These are phyloP conservation scores for Papilio glaucus DNA, from an alignment of 1,140 invertebrate genomes.

Conservation along the genomic window DNA sequence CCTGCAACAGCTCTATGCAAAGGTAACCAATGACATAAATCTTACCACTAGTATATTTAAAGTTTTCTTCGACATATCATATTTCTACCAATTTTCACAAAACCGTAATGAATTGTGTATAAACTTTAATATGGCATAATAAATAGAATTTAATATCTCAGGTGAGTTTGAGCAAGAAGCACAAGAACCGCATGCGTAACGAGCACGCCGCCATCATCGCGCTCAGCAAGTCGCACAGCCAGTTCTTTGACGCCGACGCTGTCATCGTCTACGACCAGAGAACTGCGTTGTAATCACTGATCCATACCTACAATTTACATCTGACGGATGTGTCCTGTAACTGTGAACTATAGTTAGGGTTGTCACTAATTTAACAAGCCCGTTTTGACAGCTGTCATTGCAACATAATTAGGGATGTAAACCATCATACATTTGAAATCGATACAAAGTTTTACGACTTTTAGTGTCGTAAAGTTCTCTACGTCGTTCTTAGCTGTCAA, in stretches of 20 bases:
- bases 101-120: not conserved
- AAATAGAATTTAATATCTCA: conserved; percentile 53
- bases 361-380: too few relatives aligned
- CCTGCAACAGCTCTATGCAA: conserved; percentile 88
- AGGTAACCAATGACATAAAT: conserved; percentile 79
- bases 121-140: not conserved
- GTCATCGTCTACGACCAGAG: conserved; percentile 90
- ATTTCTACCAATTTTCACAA: too few relatives aligned
- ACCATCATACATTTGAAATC: too few relatives aligned
- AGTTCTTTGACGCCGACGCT: conserved; percentile 88
- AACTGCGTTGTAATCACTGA: conserved; percentile 84
- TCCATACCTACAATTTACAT: not conserved
- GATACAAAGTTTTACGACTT: too few relatives aligned
- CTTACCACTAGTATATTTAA: too few relatives aligned
- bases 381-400: too few relatives aligned
- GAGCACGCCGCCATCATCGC: conserved; percentile 90
- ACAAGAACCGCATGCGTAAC: conserved; percentile 89
- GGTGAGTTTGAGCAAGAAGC: conserved; percentile 89
- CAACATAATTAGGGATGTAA: too few relatives aligned
- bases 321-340: not conserved
- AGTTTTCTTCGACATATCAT: too few relatives aligned
- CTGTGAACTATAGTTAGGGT: conserved; percentile 36
- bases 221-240: conserved; percentile 88
- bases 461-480: too few relatives aligned
- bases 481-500: too few relatives aligned